These are phyloP conservation scores for Agelastica alni DNA, from an alignment of 2,888 invertebrate genomes.

Conservation along the genomic window DNA sequence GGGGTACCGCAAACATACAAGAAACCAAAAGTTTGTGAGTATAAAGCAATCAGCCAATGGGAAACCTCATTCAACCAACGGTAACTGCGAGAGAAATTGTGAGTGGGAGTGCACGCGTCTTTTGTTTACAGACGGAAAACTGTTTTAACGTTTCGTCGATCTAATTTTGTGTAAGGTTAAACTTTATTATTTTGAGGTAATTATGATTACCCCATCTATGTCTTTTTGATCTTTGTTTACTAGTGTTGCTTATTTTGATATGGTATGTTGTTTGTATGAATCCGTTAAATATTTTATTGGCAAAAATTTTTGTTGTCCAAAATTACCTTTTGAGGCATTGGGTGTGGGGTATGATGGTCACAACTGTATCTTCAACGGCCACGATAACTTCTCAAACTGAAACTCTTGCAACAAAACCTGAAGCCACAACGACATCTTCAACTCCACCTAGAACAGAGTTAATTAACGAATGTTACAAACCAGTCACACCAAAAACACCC, in stretches of 20 bases:
- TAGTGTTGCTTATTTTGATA: neutral
- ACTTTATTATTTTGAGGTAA: neutral
- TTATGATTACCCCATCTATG: neutral
- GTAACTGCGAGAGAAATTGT: neutral
- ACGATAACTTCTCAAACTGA: neutral
- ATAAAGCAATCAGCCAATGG: neutral
- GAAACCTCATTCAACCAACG: neutral
- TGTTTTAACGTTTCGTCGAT: too few species aligned
- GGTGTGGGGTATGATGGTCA: too few species aligned
- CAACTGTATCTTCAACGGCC: neutral
- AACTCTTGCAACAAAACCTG: neutral
- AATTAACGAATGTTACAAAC: neutral
- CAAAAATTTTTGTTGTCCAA: neutral
- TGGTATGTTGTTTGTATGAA: neutral
- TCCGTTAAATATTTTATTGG: neutral
- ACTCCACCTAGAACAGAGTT: neutral
- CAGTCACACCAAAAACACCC: slow-evolving; percentile 3
- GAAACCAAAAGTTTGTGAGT: neutral
- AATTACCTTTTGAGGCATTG: neutral
- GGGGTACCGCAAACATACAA: neutral
- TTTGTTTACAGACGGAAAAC: too few species aligned
- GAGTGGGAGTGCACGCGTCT: neutral
- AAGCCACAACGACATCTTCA: neutral
- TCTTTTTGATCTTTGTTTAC: neutral
- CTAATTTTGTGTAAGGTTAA: neutral